These are phyloP conservation scores for Zoanthus sansibaricus DNA, from an alignment of 92 coral and sea anemone genomes.

Conservation along the genomic window DNA sequence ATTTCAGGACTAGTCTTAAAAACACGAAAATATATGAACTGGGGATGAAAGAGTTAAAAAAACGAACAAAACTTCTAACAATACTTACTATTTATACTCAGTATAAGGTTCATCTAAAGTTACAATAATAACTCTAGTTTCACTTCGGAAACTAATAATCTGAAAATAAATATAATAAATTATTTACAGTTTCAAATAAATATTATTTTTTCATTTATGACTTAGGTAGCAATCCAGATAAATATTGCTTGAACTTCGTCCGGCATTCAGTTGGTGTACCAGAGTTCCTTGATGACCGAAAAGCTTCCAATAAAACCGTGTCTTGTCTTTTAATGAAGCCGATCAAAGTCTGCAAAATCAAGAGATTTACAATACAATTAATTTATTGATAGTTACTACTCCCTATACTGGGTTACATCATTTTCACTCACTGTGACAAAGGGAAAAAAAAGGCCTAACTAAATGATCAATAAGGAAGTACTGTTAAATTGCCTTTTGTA, in stretches of 20 bases:
- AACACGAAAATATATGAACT: background rate
- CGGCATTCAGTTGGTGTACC: constrained; percentile 78
- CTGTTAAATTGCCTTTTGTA: too few species aligned
- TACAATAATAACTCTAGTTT: background rate
- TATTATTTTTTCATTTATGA: constrained; percentile 28
- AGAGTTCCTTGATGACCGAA: constrained; percentile 89
- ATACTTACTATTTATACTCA: background rate
- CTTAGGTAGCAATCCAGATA: constrained; percentile 79
- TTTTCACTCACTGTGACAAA: too few species aligned
- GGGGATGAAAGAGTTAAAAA: background rate
- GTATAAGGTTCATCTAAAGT: background rate
- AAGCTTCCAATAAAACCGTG: constrained; percentile 92
- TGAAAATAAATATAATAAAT: constrained; percentile 3
- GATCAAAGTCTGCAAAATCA: constrained; percentile 74
- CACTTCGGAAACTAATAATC: background rate
- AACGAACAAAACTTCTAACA: background rate
- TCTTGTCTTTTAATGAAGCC: constrained; percentile 83
- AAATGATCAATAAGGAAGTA: too few species aligned
- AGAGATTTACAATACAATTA: background rate
- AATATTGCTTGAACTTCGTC: constrained; percentile 92
- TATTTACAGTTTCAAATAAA: constrained; percentile 25
- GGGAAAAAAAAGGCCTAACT: too few species aligned
- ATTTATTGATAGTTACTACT: too few species aligned
- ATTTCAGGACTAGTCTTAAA: background rate
- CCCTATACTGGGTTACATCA: too few species aligned